Conservation (phyloP, 1,140 invertebrate species). For the Calosoma granatense region DNA sequence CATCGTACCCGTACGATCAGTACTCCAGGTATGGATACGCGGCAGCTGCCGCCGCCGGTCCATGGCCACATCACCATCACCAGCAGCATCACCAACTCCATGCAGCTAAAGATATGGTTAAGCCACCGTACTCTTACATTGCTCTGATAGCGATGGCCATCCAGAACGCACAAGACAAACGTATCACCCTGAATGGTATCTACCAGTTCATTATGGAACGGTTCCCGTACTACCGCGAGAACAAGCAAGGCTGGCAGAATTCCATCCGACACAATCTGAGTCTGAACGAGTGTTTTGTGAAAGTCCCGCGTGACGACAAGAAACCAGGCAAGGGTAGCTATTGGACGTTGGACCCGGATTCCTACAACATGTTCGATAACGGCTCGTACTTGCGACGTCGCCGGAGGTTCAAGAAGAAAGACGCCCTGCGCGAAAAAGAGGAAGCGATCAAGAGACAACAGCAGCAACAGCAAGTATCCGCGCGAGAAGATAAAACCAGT, state of each 20-base stretch:
- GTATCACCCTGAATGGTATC: constrained; percentile 94
- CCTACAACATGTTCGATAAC: constrained; percentile 98
- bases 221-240: constrained; percentile 96
- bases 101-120: constrained; percentile 76
- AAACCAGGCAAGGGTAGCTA: constrained; percentile 95
- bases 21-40: constrained; percentile 62
- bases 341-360: constrained; percentile 94
- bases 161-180: constrained; percentile 83
- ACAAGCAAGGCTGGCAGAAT: constrained; percentile 93
- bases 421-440: constrained; percentile 78
- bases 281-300: constrained; percentile 98
- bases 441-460: constrained; percentile 73
- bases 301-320: constrained; percentile 84
- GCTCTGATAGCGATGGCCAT: constrained; percentile 98
- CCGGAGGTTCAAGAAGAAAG: constrained; percentile 93
- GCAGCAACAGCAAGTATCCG: constrained; percentile 39
- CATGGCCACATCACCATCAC: constrained; percentile 54
- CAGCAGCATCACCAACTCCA: constrained; percentile 59
- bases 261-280: constrained; percentile 94
- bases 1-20: constrained; percentile 54
- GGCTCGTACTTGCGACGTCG: constrained; percentile 87
- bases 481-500: constrained; percentile 39
- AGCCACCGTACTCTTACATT: constrained; percentile 97
- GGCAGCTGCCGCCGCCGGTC: constrained; percentile 37
- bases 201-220: constrained; percentile 98